Evolutionary conservation across 2,797 vertebrate genomes (phyloP).

Genomic region (Sylvilagus floridanus): DNA sequence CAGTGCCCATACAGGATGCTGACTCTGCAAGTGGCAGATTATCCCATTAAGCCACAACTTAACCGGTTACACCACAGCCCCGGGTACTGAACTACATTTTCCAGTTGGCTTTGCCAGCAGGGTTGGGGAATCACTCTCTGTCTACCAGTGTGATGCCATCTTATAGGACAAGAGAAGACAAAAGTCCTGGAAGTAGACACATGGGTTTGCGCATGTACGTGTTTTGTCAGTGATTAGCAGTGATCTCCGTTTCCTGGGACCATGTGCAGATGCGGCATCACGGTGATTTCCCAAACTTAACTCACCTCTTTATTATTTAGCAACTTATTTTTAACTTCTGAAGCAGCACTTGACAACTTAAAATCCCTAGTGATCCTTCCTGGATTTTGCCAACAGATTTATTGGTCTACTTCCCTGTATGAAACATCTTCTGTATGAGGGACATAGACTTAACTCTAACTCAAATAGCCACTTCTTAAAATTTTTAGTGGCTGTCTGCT

Average conservation of each 20-base stretch:
- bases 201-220: fast-evolving
- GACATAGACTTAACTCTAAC: background rate
- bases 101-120: background rate
- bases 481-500: background rate
- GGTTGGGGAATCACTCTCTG: background rate
- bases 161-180: background rate
- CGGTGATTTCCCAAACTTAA: background rate
- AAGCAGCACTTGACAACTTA: background rate
- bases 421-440: background rate
- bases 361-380: background rate
- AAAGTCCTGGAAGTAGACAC: background rate
- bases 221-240: background rate
- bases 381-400: background rate
- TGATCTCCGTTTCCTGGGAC: background rate
- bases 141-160: background rate
- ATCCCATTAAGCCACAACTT: too few relatives aligned
- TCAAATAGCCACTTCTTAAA: background rate
- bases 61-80: too few relatives aligned
- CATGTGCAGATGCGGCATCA: background rate
- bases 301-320: background rate
- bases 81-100: background rate
- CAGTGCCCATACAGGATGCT: too few relatives aligned
- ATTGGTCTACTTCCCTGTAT: background rate
- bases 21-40: too few relatives aligned
- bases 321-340: background rate